phyloP scores from a whole-genome alignment of 2,113 vertebrate species.

The Strix aluco region DNA sequence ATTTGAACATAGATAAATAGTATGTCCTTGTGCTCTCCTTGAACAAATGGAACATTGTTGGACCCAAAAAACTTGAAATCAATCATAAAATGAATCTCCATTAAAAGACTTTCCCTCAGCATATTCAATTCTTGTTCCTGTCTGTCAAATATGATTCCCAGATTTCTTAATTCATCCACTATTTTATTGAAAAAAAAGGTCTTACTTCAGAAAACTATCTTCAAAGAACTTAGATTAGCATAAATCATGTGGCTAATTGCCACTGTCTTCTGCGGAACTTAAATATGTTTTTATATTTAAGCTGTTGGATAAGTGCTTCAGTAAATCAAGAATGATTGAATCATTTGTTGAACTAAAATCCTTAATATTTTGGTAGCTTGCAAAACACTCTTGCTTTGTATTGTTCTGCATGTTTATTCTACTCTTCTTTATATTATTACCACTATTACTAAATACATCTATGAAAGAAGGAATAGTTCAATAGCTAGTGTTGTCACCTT shows the following conservation, averaged over 20 bases:
- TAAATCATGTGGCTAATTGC: not conserved
- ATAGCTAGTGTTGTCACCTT: rapidly evolving
- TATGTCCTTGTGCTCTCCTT: constrained; percentile 60
- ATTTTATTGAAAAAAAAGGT: not conserved
- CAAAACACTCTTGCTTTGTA: not conserved
- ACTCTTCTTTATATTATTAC: not conserved
- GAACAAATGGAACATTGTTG: not conserved
- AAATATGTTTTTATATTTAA: not conserved
- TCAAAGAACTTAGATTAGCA: not conserved
- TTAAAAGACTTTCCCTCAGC: constrained; percentile 13
- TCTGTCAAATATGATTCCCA: not conserved
- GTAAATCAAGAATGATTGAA: not conserved
- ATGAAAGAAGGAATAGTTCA: not conserved
- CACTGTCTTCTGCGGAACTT: not conserved
- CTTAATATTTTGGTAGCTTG: not conserved
- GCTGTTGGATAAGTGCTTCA: not conserved
- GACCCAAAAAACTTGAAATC: constrained; percentile 6
- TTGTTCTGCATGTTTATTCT: not conserved
- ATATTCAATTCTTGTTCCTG: not conserved
- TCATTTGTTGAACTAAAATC: not conserved
- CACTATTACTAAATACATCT: not conserved
- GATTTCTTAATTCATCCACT: not conserved
- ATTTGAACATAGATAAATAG: constrained; percentile 45
- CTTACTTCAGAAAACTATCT: not conserved
- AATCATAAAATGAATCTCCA: not conserved